Percentiles rank a stretch among this genome's conserved stretches.
Evolutionary conservation across 2,113 vertebrate genomes (phyloP).

Genomic region (Picathartes gymnocephalus): DNA sequence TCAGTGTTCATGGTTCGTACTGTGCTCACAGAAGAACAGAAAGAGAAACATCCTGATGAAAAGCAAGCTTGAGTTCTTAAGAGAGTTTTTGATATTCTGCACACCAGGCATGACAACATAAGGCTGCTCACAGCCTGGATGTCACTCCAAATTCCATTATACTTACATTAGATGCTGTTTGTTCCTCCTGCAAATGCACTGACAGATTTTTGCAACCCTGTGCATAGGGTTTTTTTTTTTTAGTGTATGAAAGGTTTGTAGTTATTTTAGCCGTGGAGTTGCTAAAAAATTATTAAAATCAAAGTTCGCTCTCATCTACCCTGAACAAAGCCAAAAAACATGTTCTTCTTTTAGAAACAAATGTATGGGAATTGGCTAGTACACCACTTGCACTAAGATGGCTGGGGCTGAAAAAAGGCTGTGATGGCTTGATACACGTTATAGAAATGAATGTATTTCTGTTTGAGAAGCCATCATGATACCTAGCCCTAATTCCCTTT

Average conservation of each 20-base stretch:
- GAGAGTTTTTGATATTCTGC: constrained; percentile 52
- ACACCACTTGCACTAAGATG: not conserved
- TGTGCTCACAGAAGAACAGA: not conserved
- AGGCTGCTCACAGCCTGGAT: constrained; percentile 61
- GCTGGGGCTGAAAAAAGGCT: not conserved
- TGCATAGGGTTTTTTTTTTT: not conserved
- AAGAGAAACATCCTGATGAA: constrained; percentile 40
- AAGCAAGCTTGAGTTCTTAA: constrained; percentile 22
- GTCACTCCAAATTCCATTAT: constrained; percentile 70
- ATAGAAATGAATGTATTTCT: not conserved
- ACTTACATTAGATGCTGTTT: constrained; percentile 68
- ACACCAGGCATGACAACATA: constrained; percentile 65
- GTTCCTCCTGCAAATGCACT: constrained; percentile 57
- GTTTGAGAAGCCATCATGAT: not conserved
- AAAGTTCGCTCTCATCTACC: constrained; percentile 11
- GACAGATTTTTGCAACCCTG: constrained; percentile 59
- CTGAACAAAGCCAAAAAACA: not conserved
- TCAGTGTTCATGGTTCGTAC: not conserved
- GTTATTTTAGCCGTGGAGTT: constrained; percentile 37
- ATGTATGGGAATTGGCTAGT: not conserved
- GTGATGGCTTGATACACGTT: not conserved
- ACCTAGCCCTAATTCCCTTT: not conserved
- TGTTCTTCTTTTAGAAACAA: constrained; percentile 6
- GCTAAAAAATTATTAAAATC: constrained; percentile 55
- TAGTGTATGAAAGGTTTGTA: constrained; percentile 39